phyloP scores from a whole-genome alignment of 2,113 vertebrate species.

The Rhynchopsitta pachyrhyncha region DNA sequence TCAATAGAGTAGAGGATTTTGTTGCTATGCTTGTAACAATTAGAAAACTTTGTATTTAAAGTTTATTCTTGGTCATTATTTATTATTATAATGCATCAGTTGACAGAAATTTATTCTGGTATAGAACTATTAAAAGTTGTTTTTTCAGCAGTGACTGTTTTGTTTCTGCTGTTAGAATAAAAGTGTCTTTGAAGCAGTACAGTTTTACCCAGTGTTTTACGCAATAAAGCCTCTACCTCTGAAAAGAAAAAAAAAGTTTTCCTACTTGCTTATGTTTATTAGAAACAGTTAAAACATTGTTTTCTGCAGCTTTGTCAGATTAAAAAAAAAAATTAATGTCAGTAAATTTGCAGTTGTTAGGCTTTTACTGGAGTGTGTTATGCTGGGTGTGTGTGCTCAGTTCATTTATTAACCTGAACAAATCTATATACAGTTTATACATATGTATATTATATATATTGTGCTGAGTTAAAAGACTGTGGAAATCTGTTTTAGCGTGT shows the following conservation, averaged over 20 bases:
- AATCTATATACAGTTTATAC: constrained; percentile 47
- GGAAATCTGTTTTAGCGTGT: constrained; percentile 59
- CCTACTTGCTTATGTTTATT: constrained; percentile 66
- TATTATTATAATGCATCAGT: constrained; percentile 89
- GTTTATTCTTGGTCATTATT: constrained; percentile 90
- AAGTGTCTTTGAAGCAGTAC: constrained; percentile 88
- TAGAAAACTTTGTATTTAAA: constrained; percentile 93
- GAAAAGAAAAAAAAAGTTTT: constrained; percentile 60
- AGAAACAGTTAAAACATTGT: constrained; percentile 48
- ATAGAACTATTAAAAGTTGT: constrained; percentile 87
- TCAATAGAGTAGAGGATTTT: constrained; percentile 86
- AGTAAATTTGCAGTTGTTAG: constrained; percentile 59
- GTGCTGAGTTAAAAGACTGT: constrained; percentile 65
- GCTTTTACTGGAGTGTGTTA: constrained; percentile 59
- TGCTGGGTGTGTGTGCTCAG: constrained; percentile 61
- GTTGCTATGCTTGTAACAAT: constrained; percentile 89
- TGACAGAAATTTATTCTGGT: constrained; percentile 88
- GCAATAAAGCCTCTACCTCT: constrained; percentile 94
- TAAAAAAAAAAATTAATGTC: constrained; percentile 22
- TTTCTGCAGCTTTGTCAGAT: constrained; percentile 40
- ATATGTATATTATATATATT: constrained; percentile 49
- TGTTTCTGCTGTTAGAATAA: constrained; percentile 86
- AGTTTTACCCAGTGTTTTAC: constrained; percentile 87
- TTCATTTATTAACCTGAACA: constrained; percentile 34
- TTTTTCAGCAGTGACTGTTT: constrained; percentile 86